Evolutionary conservation across 2,113 vertebrate species (phyloP).

Genomic region (Gavia stellata): DNA sequence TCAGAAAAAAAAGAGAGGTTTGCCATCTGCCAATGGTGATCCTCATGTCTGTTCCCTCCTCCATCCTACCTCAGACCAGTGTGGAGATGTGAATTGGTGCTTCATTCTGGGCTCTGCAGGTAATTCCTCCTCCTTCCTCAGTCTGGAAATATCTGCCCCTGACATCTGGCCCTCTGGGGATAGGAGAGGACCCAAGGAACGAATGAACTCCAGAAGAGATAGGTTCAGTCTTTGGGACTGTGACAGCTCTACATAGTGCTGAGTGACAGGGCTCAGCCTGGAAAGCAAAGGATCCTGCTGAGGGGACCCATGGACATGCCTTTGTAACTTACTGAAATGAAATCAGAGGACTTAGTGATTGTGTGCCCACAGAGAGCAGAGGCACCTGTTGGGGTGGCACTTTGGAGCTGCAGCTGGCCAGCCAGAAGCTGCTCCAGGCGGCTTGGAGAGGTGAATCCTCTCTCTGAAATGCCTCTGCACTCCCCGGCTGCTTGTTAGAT

Average conservation of each 20-base stretch:
- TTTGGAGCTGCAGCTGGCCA: neutral
- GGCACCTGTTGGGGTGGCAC: neutral
- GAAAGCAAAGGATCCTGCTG: neutral
- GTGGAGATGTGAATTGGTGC: neutral
- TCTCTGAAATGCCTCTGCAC: neutral
- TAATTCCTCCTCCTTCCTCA: neutral
- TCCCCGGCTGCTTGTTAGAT: neutral
- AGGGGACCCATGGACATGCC: neutral
- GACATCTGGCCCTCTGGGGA: neutral
- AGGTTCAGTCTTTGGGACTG: neutral
- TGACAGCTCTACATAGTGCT: neutral
- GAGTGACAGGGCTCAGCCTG: neutral
- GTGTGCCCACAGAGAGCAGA: neutral
- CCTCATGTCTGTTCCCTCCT: neutral
- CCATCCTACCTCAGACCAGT: neutral
- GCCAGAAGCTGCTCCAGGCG: neutral
- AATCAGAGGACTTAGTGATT: neutral
- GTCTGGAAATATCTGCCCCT: neutral
- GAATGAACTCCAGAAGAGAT: neutral
- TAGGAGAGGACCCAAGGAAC: neutral
- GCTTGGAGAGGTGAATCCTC: neutral
- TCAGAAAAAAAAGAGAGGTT: accelerated
- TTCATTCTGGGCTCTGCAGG: neutral
- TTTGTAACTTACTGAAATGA: neutral
- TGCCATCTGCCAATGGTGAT: neutral